phyloP scores from a whole-genome alignment of 2,797 vertebrate genomes.

The Gephyroberyx darwinii region DNA sequence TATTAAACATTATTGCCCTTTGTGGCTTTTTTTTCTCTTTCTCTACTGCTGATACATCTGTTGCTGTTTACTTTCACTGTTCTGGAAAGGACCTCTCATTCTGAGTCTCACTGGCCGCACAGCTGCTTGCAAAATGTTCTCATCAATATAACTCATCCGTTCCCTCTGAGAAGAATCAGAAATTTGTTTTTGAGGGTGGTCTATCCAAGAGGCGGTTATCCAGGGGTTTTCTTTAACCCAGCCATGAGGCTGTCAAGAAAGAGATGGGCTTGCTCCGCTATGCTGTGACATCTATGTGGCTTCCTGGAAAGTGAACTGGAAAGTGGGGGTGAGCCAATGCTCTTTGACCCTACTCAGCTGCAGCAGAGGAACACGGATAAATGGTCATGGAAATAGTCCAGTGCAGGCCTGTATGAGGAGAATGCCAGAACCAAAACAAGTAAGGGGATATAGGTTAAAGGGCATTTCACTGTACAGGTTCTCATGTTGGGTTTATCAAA shows the following conservation, averaged over 20 bases:
- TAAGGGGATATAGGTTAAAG: neutral
- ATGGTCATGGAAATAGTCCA: slow-evolving; percentile 30
- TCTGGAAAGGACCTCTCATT: neutral
- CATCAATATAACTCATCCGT: slow-evolving; percentile 16
- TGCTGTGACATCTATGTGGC: slow-evolving; percentile 19
- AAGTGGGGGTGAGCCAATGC: slow-evolving; percentile 26
- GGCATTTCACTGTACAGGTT: slow-evolving; percentile 1
- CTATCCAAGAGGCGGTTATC: neutral
- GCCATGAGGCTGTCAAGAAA: neutral
- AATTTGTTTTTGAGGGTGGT: slow-evolving; percentile 6
- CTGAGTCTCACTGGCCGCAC: neutral
- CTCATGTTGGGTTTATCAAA: slow-evolving; percentile 2
- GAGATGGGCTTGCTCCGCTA: slow-evolving; percentile 10
- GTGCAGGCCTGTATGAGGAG: slow-evolving; percentile 5
- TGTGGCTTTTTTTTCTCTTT: neutral
- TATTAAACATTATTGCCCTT: neutral
- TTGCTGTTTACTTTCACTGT: neutral
- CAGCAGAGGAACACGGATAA: slow-evolving; percentile 42
- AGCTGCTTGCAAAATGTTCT: neutral
- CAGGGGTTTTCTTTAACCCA: slow-evolving; percentile 7
- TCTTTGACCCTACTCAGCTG: slow-evolving; percentile 48
- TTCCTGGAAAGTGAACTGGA: slow-evolving; percentile 57
- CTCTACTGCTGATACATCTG: neutral
- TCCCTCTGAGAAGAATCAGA: slow-evolving; percentile 16
- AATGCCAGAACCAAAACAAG: slow-evolving; percentile 27